These are phyloP conservation scores for Drosophila guanche DNA, from an alignment of 1,140 invertebrate species.

Conservation along the genomic window DNA sequence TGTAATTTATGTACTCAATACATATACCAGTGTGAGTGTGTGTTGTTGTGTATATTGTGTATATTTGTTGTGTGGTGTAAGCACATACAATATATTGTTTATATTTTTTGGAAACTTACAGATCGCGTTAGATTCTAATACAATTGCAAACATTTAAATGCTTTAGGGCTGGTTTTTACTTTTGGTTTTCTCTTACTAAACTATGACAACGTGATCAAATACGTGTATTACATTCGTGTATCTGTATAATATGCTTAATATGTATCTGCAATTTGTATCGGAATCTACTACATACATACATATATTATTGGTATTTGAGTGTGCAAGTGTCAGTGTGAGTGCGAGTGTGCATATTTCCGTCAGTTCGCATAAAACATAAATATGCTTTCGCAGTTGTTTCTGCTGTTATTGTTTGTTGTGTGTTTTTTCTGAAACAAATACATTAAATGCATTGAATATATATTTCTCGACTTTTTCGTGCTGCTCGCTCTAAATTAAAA, in stretches of 20 bases:
- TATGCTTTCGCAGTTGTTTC: constrained; percentile 1
- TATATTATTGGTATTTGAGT: constrained; percentile 15
- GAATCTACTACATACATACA: neutral
- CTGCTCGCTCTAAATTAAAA: constrained; percentile 70
- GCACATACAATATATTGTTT: no score
- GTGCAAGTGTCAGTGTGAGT: constrained; percentile 13
- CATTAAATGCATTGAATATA: constrained; percentile 67
- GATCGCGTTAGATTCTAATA: constrained; percentile 54
- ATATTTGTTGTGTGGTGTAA: neutral
- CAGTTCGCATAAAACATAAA: no score
- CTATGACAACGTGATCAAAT: constrained; percentile 71
- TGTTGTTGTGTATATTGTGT: constrained; percentile 12
- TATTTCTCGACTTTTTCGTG: constrained; percentile 20
- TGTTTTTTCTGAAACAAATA: constrained; percentile 64
- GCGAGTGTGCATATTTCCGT: constrained; percentile 7
- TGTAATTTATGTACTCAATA: constrained; percentile 40
- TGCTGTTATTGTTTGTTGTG: neutral
- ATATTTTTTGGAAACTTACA: constrained; percentile 56
- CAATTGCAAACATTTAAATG: constrained; percentile 66
- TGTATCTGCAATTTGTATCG: constrained; percentile 24
- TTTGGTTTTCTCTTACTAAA: constrained; percentile 63
- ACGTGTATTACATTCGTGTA: constrained; percentile 33
- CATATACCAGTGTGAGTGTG: constrained; percentile 33
- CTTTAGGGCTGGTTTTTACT: constrained; percentile 31
- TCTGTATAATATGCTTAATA: constrained; percentile 34